Conservation (phyloP, 1,140 invertebrate genomes). For the Euwallacea similis region DNA sequence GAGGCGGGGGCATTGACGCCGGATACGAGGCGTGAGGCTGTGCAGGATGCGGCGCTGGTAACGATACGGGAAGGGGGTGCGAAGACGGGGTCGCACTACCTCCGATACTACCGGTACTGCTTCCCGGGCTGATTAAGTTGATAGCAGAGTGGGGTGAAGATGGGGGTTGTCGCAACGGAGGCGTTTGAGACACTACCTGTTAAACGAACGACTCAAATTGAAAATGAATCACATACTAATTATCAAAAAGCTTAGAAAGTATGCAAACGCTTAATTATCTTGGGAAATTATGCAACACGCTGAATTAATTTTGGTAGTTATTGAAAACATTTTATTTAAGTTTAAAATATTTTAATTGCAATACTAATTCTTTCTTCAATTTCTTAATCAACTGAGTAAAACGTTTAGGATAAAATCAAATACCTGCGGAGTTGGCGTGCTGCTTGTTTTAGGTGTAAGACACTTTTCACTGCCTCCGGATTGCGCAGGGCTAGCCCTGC, state of each 20-base stretch:
- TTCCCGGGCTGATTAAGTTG: slow-evolving; percentile 63
- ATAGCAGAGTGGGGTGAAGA: slow-evolving; percentile 60
- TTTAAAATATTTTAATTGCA: too few relatives aligned
- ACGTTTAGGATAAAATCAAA: neutral
- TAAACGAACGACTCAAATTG: neutral
- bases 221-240: too few relatives aligned
- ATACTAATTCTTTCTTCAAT: neutral
- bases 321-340: neutral
- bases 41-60: slow-evolving; percentile 65
- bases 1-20: slow-evolving; percentile 68
- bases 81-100: slow-evolving; percentile 69
- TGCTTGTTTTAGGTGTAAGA: slow-evolving; percentile 48
- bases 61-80: slow-evolving; percentile 57
- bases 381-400: neutral
- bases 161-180: slow-evolving; percentile 52
- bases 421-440: slow-evolving; percentile 46
- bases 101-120: slow-evolving; percentile 62
- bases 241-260: too few relatives aligned
- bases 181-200: slow-evolving; percentile 49
- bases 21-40: slow-evolving; percentile 70
- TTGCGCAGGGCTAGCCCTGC: slow-evolving; percentile 44
- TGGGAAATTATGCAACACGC: too few relatives aligned
- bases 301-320: too few relatives aligned
- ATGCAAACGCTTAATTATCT: too few relatives aligned
- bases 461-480: slow-evolving; percentile 45